These are phyloP conservation scores for Lucinisca nassula DNA, from an alignment of 2,888 invertebrate genomes.

Conservation along the genomic window DNA sequence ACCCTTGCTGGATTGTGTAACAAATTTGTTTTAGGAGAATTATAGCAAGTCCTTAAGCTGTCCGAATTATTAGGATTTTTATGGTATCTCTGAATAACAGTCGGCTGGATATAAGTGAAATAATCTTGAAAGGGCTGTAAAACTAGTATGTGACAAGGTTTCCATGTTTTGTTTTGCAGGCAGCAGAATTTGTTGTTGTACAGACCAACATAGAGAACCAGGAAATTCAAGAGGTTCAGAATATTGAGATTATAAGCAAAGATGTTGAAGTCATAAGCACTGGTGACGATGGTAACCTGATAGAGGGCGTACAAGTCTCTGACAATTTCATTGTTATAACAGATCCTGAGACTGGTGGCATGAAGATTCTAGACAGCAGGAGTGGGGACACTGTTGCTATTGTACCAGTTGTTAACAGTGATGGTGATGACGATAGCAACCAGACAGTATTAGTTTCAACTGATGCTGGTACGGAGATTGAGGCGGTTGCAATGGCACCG, in stretches of 20 bases:
- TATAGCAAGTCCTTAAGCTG: too few species aligned
- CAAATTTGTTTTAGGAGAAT: too few species aligned
- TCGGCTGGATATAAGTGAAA: too few species aligned
- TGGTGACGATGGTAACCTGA: slow-evolving; percentile 63
- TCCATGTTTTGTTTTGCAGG: slow-evolving; percentile 90
- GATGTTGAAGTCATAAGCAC: slow-evolving; percentile 77
- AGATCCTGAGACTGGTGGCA: slow-evolving; percentile 60
- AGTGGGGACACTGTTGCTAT: slow-evolving; percentile 76
- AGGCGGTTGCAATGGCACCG: slow-evolving; percentile 30
- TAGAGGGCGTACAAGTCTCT: slow-evolving; percentile 72
- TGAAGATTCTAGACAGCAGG: slow-evolving; percentile 76
- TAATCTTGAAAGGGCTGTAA: too few species aligned
- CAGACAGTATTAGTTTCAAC: slow-evolving; percentile 60
- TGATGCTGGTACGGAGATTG: slow-evolving; percentile 31
- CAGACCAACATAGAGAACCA: slow-evolving; percentile 68
- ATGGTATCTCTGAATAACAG: too few species aligned
- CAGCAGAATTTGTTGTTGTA: slow-evolving; percentile 96
- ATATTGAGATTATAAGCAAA: slow-evolving; percentile 76
- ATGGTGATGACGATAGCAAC: slow-evolving; percentile 42
- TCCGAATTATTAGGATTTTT: too few species aligned
- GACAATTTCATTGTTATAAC: slow-evolving; percentile 76
- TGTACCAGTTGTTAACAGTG: slow-evolving; percentile 50
- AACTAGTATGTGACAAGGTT: too few species aligned
- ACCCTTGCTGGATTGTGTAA: too few species aligned
- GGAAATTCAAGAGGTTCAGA: slow-evolving; percentile 67